These are phyloP conservation scores for Drosophila saltans DNA, from an alignment of 1,140 invertebrate species.

Conservation along the genomic window DNA sequence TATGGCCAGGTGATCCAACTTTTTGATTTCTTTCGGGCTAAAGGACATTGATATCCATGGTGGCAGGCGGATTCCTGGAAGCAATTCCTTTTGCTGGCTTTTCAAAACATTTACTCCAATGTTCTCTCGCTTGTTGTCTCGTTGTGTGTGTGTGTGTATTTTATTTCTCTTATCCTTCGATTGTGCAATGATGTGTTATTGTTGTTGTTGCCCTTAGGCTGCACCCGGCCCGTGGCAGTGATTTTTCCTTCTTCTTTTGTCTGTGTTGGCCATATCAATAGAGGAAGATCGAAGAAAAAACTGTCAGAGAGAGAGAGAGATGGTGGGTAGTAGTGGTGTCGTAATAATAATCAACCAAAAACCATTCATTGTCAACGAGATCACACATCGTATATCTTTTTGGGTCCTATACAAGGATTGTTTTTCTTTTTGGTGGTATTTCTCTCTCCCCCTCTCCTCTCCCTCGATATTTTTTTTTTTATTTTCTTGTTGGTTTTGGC, in stretches of 20 bases:
- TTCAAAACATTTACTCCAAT: conserved; percentile 83
- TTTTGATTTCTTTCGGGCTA: conserved; percentile 81
- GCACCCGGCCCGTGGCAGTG: conserved; percentile 82
- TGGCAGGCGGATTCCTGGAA: conserved; percentile 69
- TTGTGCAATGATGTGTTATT: conserved; percentile 56
- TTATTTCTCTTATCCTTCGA: conserved; percentile 46
- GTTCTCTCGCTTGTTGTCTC: conserved; percentile 31
- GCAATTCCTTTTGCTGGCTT: conserved; percentile 83
- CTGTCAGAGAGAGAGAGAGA: conserved; percentile 19
- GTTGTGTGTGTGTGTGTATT: background rate
- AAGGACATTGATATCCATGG: conserved; percentile 75
- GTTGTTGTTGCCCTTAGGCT: background rate
- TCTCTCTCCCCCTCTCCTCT: conserved; percentile 29
- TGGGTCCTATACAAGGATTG: conserved; percentile 52
- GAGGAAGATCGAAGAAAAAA: conserved; percentile 20
- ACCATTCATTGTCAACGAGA: conserved; percentile 82
- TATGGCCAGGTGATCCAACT: conserved; percentile 81
- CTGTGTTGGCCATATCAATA: conserved; percentile 42
- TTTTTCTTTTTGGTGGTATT: conserved; percentile 69
- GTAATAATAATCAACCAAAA: conserved; percentile 53
- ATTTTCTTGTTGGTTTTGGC: conserved; percentile 47
- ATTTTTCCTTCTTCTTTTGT: conserved; percentile 59
- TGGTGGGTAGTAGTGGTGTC: conserved; percentile 1
- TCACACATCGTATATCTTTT: conserved; percentile 81
- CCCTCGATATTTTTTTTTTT: conserved; percentile 6